Evolutionary conservation across 2,888 invertebrate genomes (phyloP).

Genomic region (Epinotia bilunana): DNA sequence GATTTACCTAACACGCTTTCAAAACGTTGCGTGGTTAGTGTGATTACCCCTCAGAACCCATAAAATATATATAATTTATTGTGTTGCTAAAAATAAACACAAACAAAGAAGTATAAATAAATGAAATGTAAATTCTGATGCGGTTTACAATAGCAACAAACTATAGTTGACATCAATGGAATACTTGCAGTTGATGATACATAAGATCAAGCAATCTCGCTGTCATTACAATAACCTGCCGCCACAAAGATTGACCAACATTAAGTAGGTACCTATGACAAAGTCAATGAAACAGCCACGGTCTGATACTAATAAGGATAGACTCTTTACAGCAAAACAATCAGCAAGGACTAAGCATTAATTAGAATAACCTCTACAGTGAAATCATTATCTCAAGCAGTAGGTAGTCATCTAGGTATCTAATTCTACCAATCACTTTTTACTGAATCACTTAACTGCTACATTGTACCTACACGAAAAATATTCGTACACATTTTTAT

Average conservation of each 20-base stretch:
- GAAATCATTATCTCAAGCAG: constrained; percentile 4
- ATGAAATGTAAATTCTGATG: constrained; percentile 1
- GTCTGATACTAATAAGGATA: constrained; percentile 18
- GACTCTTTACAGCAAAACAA: constrained; percentile 22
- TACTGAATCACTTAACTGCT: background rate
- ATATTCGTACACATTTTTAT: background rate
- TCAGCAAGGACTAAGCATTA: constrained; percentile 9
- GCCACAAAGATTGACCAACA: constrained; percentile 52
- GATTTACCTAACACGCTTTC: no score
- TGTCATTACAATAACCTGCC: constrained; percentile 49
- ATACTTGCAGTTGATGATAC: constrained; percentile 53
- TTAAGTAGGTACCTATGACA: constrained; percentile 45
- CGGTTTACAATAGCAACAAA: constrained; percentile 10
- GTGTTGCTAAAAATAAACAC: background rate
- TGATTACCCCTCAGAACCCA: no score
- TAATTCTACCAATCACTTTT: background rate
- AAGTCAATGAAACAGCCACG: constrained; percentile 11
- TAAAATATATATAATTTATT: no score
- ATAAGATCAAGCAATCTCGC: constrained; percentile 47
- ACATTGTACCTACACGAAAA: background rate
- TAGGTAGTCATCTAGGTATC: background rate
- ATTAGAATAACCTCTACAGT: constrained; percentile 9
- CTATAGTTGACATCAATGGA: background rate
- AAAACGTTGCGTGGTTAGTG: no score
- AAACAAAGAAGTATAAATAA: background rate